These are phyloP conservation scores for Tineola bisselliella DNA, from an alignment of 2,888 invertebrate genomes.

Conservation along the genomic window DNA sequence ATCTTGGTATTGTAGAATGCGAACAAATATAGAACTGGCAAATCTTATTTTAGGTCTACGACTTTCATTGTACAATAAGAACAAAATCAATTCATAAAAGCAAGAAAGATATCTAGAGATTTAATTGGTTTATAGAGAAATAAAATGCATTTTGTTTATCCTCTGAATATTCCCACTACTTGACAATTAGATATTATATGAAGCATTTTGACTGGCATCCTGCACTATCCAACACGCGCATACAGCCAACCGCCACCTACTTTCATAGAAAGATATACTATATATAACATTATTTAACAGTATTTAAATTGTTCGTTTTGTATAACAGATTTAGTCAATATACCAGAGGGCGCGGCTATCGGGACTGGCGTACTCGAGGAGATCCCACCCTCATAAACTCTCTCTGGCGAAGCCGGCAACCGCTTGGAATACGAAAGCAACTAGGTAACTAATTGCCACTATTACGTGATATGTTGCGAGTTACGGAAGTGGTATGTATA, in stretches of 20 bases:
- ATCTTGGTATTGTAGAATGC: background rate
- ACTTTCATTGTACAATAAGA: too few species aligned
- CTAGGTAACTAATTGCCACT: conserved; percentile 51
- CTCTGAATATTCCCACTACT: too few species aligned
- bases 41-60: background rate
- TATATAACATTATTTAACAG: background rate
- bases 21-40: conserved; percentile 1
- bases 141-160: too few species aligned
- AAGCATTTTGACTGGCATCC: conserved; percentile 8
- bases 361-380: conserved; percentile 75
- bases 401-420: conserved; percentile 78
- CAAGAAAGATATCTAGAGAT: too few species aligned
- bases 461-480: background rate
- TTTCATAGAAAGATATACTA: background rate
- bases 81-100: too few species aligned
- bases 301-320: background rate
- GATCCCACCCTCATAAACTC: conserved; percentile 78
- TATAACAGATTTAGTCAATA: conserved; percentile 64
- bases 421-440: conserved; percentile 74
- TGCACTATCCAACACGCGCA: background rate
- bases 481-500: background rate
- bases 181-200: too few species aligned
- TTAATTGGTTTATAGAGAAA: too few species aligned
- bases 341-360: conserved; percentile 72
- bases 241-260: conserved; percentile 1